Evolutionary conservation across 1,140 invertebrate genomes (phyloP).

Genomic region (Drosophila tsacasi): DNA sequence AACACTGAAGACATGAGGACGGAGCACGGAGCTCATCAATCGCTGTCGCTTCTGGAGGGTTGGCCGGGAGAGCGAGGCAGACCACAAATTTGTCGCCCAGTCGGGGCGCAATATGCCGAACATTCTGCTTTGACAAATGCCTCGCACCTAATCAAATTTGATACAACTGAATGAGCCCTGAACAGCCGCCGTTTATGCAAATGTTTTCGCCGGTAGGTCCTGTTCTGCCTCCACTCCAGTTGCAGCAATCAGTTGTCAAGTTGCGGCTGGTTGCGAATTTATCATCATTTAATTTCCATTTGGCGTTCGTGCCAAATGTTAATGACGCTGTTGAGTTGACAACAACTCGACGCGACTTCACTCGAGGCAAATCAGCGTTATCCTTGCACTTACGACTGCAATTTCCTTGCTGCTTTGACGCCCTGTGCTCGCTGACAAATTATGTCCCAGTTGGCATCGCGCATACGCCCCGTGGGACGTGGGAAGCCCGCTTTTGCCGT

Average conservation of each 20-base stretch:
- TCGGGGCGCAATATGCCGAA: slow-evolving; percentile 32
- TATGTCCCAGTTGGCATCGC: slow-evolving; percentile 77
- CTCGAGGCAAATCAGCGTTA: slow-evolving; percentile 58
- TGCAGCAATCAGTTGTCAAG: slow-evolving; percentile 68
- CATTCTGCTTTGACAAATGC: slow-evolving; percentile 69
- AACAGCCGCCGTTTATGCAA: slow-evolving; percentile 59
- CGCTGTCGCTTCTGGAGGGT: slow-evolving; percentile 55
- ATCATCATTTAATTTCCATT: slow-evolving; percentile 84
- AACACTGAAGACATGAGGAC: slow-evolving; percentile 2
- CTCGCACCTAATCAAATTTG: slow-evolving; percentile 82
- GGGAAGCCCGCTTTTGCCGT: slow-evolving; percentile 42
- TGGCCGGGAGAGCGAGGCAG: slow-evolving; percentile 29
- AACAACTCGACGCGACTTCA: slow-evolving; percentile 64
- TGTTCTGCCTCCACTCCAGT: slow-evolving; percentile 19
- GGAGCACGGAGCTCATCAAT: slow-evolving; percentile 39
- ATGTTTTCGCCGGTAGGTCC: slow-evolving; percentile 36
- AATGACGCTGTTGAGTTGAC: slow-evolving; percentile 84
- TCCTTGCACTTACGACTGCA: slow-evolving; percentile 58
- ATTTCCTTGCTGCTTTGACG: slow-evolving; percentile 73
- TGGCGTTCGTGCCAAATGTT: slow-evolving; percentile 79
- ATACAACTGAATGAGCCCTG: slow-evolving; percentile 75
- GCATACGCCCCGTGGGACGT: slow-evolving; percentile 74
- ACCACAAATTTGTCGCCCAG: slow-evolving; percentile 55
- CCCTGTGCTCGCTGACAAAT: slow-evolving; percentile 67
- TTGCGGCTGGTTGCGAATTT: slow-evolving; percentile 77